Conservation (phyloP, 1,140 invertebrate species). For the Rhagoletis pomonella region DNA sequence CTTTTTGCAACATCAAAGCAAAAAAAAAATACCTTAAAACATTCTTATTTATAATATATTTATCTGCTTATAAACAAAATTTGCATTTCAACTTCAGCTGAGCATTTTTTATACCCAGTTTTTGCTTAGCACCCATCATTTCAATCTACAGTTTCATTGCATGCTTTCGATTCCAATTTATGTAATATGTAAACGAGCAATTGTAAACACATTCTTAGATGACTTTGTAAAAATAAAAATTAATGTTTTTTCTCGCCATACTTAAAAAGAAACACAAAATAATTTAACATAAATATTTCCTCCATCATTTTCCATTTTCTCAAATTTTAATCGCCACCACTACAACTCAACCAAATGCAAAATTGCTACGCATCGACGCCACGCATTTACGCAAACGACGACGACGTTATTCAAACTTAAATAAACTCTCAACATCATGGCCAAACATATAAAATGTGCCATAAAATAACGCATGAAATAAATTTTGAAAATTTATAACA, state of each 20-base stretch:
- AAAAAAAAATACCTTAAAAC: too few species aligned
- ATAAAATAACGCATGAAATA: background rate
- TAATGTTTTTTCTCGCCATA: background rate
- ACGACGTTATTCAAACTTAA: background rate
- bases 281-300: conserved; percentile 30
- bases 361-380: background rate
- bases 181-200: background rate
- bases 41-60: too few species aligned
- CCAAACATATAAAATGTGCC: background rate
- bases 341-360: background rate
- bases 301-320: background rate
- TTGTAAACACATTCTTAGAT: conserved; percentile 28
- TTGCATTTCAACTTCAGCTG: too few species aligned
- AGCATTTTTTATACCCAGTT: background rate
- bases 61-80: too few species aligned
- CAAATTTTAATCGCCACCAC: background rate
- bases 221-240: conserved; percentile 18
- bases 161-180: conserved; percentile 50
- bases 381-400: background rate
- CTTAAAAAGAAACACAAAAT: conserved; percentile 14
- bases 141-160: background rate
- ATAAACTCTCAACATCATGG: background rate
- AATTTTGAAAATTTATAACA: background rate
- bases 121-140: background rate
- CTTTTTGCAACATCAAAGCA: too few species aligned